phyloP scores from a whole-genome alignment of 2,113 vertebrate species.

The Thermophis baileyi region DNA sequence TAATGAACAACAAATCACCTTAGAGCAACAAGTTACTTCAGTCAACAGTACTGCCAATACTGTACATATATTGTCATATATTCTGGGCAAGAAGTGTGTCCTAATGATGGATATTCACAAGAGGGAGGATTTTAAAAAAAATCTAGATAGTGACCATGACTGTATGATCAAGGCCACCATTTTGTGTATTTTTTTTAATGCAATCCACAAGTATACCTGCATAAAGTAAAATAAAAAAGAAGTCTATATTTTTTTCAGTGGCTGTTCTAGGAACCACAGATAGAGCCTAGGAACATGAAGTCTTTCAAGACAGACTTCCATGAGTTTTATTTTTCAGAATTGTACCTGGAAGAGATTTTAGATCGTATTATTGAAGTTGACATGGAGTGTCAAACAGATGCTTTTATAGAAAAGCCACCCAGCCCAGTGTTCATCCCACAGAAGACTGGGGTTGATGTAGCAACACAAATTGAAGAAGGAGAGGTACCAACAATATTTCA shows the following conservation, averaged over 20 bases:
- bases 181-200: background rate
- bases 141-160: background rate
- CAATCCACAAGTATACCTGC: background rate
- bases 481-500: constrained; percentile 74
- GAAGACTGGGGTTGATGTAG: constrained; percentile 84
- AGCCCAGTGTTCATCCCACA: constrained; percentile 89
- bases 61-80: background rate
- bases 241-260: background rate
- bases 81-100: background rate
- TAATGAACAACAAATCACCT: background rate
- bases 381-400: constrained; percentile 88
- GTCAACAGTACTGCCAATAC: background rate
- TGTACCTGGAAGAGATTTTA: constrained; percentile 89
- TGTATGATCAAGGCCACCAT: background rate
- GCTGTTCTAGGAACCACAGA: background rate
- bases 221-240: background rate
- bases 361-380: constrained; percentile 72
- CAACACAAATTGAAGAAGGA: constrained; percentile 88
- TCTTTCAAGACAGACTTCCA: background rate
- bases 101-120: background rate
- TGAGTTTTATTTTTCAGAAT: constrained; percentile 66
- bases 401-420: constrained; percentile 84
- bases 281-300: background rate
- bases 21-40: background rate
- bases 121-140: background rate